Evolutionary conservation across 2,113 vertebrate species (phyloP), one percentile per base, ranked within the genome.

Genomic region (Motacilla tschutschensis): DNA sequence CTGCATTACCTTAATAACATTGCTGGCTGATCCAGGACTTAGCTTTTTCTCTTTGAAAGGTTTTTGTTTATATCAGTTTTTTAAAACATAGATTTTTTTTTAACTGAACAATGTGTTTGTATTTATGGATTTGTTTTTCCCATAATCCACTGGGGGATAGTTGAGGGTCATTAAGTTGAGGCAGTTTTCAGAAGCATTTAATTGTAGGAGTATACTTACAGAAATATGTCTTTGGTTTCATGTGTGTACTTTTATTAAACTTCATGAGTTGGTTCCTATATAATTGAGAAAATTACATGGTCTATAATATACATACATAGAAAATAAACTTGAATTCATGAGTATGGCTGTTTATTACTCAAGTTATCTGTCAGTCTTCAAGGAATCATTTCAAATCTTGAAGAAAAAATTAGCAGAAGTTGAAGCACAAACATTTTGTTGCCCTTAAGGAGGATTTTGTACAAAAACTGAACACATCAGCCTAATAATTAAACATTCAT

Each of bases 401-500:
- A 73, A 63, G 13, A 55, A 79, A 78, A 88, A 75, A 55, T 1
- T 46, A 54, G 22, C 21, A 33, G 38, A 89, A 66, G 8, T 25
- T 73, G 15, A 65, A 57, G 17, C 47, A 33, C 22, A 76, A 64
- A 54, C 4, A 69, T 84, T 82, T 70, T 77, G 24, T 40, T 53
- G 9, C 26, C 18, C 13, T 70, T 50, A 65, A 64, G 40, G 40
- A 69, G n/a, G 20, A 65, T 54, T 84, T 72, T 73, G 25, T 75
- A 67, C 29, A 58, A 47, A 91, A 70, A 9, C 3, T 0, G 38
- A 67, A 38, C 21, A 21, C 43, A 76, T 58, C 46, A 75, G 71
- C 31, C 62, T 91, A 88, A 80, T 84, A 88, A 92, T 87, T 73
- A 84, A 90, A 55, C 57, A 31, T 50, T 70, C 25, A 29, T 35